Percentiles rank a stretch among this genome's conserved stretches.
Conservation (phyloP, 2,113 vertebrate species). For the Microtus pennsylvanicus region DNA sequence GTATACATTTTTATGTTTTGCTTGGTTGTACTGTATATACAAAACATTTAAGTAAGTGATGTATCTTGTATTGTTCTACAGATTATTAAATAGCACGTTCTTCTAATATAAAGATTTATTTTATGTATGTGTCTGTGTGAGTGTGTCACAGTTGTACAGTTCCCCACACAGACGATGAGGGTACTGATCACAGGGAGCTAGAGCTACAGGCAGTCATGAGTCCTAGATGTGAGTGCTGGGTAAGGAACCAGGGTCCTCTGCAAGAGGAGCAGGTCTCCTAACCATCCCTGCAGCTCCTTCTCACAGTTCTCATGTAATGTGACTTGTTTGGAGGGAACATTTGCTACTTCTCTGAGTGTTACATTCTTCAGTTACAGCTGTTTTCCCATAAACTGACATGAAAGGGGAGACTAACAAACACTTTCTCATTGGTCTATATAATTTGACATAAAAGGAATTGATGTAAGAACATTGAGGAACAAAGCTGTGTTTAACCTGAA, state of each 20-base stretch:
- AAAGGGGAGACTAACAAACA: background rate
- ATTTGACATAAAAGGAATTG: background rate
- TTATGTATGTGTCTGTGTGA: background rate
- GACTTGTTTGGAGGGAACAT: background rate
- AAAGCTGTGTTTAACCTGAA: background rate
- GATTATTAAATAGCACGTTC: background rate
- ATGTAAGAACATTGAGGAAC: background rate
- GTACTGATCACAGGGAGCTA: fast-evolving
- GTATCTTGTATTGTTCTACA: background rate
- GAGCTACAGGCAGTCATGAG: no score
- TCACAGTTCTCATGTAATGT: background rate
- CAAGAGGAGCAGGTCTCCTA: no score
- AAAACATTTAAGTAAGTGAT: background rate
- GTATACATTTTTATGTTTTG: background rate
- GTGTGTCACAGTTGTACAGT: background rate
- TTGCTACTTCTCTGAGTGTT: background rate
- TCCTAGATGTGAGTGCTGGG: background rate
- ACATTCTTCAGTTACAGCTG: background rate
- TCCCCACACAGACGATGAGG: background rate
- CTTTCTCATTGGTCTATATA: background rate
- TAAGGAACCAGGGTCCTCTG: background rate
- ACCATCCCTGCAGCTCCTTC: fast-evolving
- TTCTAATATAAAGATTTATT: background rate
- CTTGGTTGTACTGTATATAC: background rate
- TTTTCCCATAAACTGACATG: no score